phyloP scores from a whole-genome alignment of 92 coral and sea anemone species.

The Zoanthus sociatus region DNA sequence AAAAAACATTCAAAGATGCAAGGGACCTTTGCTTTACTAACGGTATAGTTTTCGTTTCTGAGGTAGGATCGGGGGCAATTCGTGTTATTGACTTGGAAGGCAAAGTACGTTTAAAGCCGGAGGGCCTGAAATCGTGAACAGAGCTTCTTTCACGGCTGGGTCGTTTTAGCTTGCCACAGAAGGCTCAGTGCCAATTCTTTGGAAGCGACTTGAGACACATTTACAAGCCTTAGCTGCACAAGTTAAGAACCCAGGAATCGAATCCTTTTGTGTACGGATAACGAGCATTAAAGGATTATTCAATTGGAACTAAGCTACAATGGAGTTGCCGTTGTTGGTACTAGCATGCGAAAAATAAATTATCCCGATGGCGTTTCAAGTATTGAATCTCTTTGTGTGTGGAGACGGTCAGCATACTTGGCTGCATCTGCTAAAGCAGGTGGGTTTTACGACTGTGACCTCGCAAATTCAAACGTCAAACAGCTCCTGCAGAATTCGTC shows the following conservation, averaged over 20 bases:
- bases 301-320: neutral
- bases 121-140: constrained; percentile 46
- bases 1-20: constrained; percentile 58
- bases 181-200: constrained; percentile 35
- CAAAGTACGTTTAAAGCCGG: constrained; percentile 41
- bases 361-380: constrained; percentile 43
- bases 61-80: constrained; percentile 48
- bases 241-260: neutral
- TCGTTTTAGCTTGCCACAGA: too few species aligned
- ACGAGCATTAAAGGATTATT: constrained; percentile 24
- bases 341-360: constrained; percentile 10
- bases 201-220: constrained; percentile 28
- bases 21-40: constrained; percentile 52
- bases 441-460: constrained; percentile 38
- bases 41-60: constrained; percentile 52
- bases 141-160: too few species aligned
- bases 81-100: constrained; percentile 53
- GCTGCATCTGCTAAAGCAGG: constrained; percentile 43
- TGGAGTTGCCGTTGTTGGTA: neutral
- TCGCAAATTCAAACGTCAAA: constrained; percentile 27
- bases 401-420: constrained; percentile 42
- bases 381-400: constrained; percentile 34
- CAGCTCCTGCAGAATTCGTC: constrained; percentile 30
- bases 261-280: constrained; percentile 53
- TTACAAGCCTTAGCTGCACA: too few species aligned